A percentile compares a stretch with the other conserved stretches of the same genome.
phyloP scores from a whole-genome alignment of 1,140 invertebrate species.

The Semibalanus balanoides region DNA sequence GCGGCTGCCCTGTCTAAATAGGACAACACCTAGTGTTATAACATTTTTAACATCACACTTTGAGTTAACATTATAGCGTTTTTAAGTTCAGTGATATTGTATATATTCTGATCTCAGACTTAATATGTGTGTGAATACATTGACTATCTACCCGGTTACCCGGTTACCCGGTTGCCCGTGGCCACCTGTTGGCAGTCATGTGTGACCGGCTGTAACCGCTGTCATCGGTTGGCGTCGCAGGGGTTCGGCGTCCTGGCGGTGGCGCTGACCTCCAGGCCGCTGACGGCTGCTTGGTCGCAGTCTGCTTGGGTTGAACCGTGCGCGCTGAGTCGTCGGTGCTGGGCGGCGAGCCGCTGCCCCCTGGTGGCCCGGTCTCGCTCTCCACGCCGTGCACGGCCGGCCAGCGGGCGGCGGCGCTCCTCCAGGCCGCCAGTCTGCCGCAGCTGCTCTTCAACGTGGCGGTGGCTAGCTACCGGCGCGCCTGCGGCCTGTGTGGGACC shows the following conservation, averaged over 20 bases:
- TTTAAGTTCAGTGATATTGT: too few species aligned
- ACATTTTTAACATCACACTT: too few species aligned
- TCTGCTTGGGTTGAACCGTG: too few species aligned
- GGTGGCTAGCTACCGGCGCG: slow-evolving; percentile 74
- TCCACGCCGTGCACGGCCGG: slow-evolving; percentile 40
- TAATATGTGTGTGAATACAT: too few species aligned
- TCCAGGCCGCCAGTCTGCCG: slow-evolving; percentile 49
- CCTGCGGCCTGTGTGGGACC: slow-evolving; percentile 22
- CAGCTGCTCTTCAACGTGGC: slow-evolving; percentile 73
- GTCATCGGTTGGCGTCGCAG: too few species aligned
- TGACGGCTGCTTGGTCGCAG: too few species aligned
- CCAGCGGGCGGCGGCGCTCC: slow-evolving; percentile 47
- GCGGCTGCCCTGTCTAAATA: too few species aligned
- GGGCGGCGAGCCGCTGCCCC: slow-evolving; percentile 16
- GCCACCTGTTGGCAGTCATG: background rate
- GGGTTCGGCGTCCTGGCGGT: slow-evolving; percentile 68
- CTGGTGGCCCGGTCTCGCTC: slow-evolving; percentile 22
- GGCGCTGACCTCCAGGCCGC: slow-evolving; percentile 51
- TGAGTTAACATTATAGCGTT: too few species aligned
- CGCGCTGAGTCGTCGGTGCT: slow-evolving; percentile 34
- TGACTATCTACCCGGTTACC: background rate
- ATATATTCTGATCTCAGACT: too few species aligned
- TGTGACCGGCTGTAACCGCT: slow-evolving; percentile 37
- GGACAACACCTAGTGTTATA: too few species aligned
- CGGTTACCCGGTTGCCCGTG: background rate